phyloP scores from a whole-genome alignment of 2,797 vertebrate species.

The Pipistrellus kuhlii region DNA sequence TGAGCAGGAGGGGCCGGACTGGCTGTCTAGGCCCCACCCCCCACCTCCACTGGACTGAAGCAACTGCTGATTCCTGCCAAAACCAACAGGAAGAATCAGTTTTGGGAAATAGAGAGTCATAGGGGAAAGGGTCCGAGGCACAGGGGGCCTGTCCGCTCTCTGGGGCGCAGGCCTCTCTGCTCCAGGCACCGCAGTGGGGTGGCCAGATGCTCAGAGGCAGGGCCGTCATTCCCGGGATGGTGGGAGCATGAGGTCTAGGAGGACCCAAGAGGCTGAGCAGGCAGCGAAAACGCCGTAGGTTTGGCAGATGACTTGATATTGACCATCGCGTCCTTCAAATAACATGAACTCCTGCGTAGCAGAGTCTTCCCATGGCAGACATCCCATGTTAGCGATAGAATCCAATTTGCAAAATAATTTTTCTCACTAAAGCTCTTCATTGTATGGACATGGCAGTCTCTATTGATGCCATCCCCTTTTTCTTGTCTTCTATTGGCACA shows the following conservation, averaged over 20 bases:
- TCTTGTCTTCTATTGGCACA: background rate
- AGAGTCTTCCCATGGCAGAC: background rate
- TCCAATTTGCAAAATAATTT: background rate
- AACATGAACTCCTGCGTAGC: no score
- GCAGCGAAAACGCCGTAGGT: background rate
- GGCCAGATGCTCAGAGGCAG: background rate
- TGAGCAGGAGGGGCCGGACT: background rate
- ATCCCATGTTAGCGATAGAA: background rate
- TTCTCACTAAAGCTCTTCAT: background rate
- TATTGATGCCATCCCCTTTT: background rate
- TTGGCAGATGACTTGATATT: background rate
- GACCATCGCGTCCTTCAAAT: background rate
- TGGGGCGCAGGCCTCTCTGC: background rate
- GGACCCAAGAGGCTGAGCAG: background rate
- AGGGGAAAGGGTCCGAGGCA: conserved; percentile 63
- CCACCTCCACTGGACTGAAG: background rate
- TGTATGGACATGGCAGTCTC: background rate
- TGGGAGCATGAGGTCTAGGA: background rate
- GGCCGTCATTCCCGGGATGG: background rate
- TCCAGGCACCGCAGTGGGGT: background rate
- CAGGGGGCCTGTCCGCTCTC: background rate
- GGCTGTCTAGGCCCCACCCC: background rate
- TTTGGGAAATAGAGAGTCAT: conserved; percentile 75
- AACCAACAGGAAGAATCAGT: conserved; percentile 77
- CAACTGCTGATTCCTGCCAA: conserved; percentile 55